Base-by-base conservation (phyloP, 2,888 invertebrate species). In the Lasioglossum zephyrum region DNA sequence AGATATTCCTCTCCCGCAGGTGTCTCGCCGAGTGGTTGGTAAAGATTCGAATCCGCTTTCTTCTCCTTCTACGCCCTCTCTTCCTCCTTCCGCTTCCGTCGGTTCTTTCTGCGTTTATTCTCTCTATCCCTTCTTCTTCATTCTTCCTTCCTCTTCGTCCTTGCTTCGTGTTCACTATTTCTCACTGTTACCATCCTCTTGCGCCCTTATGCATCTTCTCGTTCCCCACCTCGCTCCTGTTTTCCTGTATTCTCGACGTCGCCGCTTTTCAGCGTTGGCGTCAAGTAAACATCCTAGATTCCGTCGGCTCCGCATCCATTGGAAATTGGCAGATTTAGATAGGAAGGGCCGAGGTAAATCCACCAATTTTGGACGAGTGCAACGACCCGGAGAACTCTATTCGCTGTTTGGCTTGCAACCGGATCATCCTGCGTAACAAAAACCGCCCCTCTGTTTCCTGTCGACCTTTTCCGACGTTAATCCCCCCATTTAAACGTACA, bases 1-100 rank as follows among this genome's bases (percentile, higher is more conserved):
- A 90, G 91, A 91, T 91, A 87, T 91, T 90, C 88, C 87, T 41
- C 85, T 89, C 87, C 86, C 89, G 91, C 87, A 91, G 91, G 91
- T 90, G 91, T 91, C 91, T 91, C 85, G 87, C 81, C 91, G 91
- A 91, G 90, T 91, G 90, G 91, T 90, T 91, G 88, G 91, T 88
- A 91, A 91, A 91, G 91, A 91, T 91, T 91, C 89, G 91, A 91
- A 91, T 91, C 91, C 89, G 89, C 87, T 91, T 91, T 91, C 90
- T 90, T 86, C 84, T 84, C 63, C 77, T 87, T 81, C 88, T 69
- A 39, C 39, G 69, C 39, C 22, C 79, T 78, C 81, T 73, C 70
- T 77, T 69, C 60, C 72, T 70, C 26, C 77, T 31, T 36, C 72
- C 26, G 63, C 60, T 26, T 63, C 53, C 47, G 16, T 13, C 63